phyloP scores from a whole-genome alignment of 2,113 vertebrate species.

The Seriola rivoliana region DNA sequence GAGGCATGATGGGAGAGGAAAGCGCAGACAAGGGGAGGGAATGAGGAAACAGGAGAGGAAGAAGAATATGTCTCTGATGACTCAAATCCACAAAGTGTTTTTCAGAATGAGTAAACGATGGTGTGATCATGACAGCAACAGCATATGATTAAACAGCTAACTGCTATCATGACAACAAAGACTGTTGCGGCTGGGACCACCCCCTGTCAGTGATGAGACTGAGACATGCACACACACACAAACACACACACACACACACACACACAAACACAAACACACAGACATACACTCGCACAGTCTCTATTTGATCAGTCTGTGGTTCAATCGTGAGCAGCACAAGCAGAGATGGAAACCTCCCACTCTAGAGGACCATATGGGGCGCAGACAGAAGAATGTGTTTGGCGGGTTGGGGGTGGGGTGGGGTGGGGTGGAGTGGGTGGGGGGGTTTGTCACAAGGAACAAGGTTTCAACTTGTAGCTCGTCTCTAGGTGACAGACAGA shows the following conservation, averaged over 20 bases:
- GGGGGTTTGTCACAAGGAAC: constrained; percentile 3
- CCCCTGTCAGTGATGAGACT: constrained; percentile 33
- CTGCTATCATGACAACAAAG: constrained; percentile 19
- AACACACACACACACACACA: background rate
- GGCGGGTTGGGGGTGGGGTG: background rate
- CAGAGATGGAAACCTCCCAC: constrained; percentile 17
- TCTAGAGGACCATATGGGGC: constrained; percentile 3
- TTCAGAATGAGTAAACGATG: constrained; percentile 21
- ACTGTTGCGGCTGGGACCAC: constrained; percentile 2
- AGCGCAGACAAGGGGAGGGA: background rate
- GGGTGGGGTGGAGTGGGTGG: background rate
- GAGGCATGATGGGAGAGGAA: background rate
- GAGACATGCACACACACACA: background rate
- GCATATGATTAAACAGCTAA: constrained; percentile 22
- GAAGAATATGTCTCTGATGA: constrained; percentile 14
- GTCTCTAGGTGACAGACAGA: constrained; percentile 2
- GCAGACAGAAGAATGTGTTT: background rate
- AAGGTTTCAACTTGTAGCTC: constrained; percentile 23
- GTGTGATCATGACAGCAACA: constrained; percentile 40
- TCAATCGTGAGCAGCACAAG: constrained; percentile 7
- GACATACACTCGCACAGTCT: background rate
- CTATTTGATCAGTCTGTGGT: constrained; percentile 21
- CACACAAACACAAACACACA: background rate
- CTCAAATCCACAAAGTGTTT: constrained; percentile 35
- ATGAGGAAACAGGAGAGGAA: background rate